These are phyloP conservation scores for Muschampia plurimacula DNA, from an alignment of 2,888 invertebrate genomes.

Conservation along the genomic window DNA sequence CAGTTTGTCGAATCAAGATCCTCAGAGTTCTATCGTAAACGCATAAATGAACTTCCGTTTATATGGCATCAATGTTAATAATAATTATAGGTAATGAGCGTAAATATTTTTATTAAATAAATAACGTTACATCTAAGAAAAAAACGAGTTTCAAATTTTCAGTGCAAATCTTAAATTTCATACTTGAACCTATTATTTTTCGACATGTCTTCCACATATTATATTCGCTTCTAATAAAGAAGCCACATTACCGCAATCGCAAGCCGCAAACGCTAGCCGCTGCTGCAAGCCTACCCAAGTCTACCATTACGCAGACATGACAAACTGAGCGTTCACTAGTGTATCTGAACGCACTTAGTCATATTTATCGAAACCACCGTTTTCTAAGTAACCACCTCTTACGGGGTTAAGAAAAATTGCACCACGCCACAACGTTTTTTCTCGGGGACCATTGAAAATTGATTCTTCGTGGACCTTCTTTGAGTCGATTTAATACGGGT, in stretches of 20 bases:
- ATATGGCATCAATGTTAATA: no score
- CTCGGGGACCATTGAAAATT: constrained; percentile 32
- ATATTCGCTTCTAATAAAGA: background rate
- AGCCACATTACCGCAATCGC: background rate
- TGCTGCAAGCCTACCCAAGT: background rate
- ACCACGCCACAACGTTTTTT: constrained; percentile 13
- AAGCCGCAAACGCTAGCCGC: background rate
- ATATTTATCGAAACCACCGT: constrained; percentile 66
- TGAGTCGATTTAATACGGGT: constrained; percentile 28
- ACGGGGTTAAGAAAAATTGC: constrained; percentile 64
- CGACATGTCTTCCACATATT: no score
- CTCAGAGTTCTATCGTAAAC: no score
- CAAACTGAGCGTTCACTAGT: constrained; percentile 43
- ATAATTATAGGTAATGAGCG: no score
- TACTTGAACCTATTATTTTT: no score
- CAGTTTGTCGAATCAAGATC: no score
- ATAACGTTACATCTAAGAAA: no score
- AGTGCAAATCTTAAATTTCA: no score
- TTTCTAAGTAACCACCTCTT: constrained; percentile 63
- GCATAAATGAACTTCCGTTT: no score
- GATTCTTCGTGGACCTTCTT: constrained; percentile 27
- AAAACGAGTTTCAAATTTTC: no score
- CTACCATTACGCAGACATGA: constrained; percentile 37
- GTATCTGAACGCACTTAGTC: constrained; percentile 61
- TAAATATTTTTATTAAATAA: no score